Percentiles rank a stretch among this genome's conserved stretches.
phyloP scores from a whole-genome alignment of 2,797 vertebrate species.

The Poeciliopsis gracilis region DNA sequence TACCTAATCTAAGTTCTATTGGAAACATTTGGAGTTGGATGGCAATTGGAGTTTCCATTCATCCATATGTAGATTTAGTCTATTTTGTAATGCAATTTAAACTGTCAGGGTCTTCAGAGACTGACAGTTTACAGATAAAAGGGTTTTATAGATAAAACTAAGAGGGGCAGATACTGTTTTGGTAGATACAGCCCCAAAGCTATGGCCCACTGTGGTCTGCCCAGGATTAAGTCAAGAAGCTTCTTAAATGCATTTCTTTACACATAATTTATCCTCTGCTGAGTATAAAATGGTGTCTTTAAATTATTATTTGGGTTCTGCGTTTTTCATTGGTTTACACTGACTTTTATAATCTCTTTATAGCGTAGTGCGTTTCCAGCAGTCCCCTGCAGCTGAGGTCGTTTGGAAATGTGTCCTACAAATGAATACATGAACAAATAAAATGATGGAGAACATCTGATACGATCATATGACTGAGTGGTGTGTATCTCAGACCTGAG shows the following conservation, averaged over 20 bases:
- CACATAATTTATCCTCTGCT: neutral
- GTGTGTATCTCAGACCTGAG: neutral
- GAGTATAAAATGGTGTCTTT: neutral
- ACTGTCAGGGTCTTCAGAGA: neutral
- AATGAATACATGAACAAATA: neutral
- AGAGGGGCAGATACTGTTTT: neutral
- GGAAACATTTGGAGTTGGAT: neutral
- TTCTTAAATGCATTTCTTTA: neutral
- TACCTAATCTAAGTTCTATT: neutral
- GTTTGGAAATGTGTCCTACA: neutral
- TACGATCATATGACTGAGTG: neutral
- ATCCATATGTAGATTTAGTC: neutral
- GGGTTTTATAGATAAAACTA: neutral
- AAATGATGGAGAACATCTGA: neutral
- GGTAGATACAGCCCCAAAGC: neutral
- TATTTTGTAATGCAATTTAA: neutral
- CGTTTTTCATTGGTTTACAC: neutral
- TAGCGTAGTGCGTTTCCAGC: neutral
- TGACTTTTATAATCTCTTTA: neutral
- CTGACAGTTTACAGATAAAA: neutral
- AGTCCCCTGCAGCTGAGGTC: neutral
- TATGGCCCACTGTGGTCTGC: neutral
- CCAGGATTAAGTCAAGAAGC: neutral
- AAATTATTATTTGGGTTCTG: neutral
- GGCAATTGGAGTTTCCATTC: neutral